phyloP scores from a whole-genome alignment of 92 coral and sea anemone species.

The Metridium senile region DNA sequence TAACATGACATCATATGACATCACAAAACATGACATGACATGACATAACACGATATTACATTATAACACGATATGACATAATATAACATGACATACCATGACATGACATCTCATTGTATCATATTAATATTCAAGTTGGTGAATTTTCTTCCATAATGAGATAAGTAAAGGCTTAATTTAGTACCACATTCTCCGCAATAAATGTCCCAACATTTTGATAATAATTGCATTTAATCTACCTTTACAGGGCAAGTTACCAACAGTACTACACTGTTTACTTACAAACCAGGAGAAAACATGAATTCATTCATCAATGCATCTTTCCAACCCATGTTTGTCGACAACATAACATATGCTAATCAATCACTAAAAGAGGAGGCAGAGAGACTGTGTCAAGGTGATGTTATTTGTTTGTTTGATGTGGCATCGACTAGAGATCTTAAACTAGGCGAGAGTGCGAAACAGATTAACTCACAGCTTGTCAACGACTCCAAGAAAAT shows the following conservation, averaged over 20 bases:
- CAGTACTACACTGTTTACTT: conserved; percentile 28
- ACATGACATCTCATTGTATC: background rate
- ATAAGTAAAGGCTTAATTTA: background rate
- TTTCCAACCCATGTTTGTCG: conserved; percentile 55
- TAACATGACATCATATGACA: too few species aligned
- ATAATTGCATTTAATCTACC: background rate
- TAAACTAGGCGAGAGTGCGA: conserved; percentile 56
- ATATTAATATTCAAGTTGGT: background rate
- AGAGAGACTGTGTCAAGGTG: conserved; percentile 29
- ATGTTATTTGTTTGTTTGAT: conserved; percentile 57
- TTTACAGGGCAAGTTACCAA: conserved; percentile 47
- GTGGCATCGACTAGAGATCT: conserved; percentile 56
- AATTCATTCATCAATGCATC: conserved; percentile 3
- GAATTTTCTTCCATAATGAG: background rate
- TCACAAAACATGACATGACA: too few species aligned
- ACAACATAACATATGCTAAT: conserved; percentile 25
- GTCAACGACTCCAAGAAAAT: conserved; percentile 53
- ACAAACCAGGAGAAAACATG: conserved; percentile 25
- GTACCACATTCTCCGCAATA: too few species aligned
- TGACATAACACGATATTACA: too few species aligned
- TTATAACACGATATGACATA: too few species aligned
- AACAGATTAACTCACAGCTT: conserved; percentile 33
- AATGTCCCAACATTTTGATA: background rate
- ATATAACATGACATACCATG: too few species aligned
- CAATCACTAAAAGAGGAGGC: conserved; percentile 31